Base-by-base conservation (phyloP, 30 jellyfish, hydroid and myxozoan genomes). In the Cassiopea andromeda region DNA sequence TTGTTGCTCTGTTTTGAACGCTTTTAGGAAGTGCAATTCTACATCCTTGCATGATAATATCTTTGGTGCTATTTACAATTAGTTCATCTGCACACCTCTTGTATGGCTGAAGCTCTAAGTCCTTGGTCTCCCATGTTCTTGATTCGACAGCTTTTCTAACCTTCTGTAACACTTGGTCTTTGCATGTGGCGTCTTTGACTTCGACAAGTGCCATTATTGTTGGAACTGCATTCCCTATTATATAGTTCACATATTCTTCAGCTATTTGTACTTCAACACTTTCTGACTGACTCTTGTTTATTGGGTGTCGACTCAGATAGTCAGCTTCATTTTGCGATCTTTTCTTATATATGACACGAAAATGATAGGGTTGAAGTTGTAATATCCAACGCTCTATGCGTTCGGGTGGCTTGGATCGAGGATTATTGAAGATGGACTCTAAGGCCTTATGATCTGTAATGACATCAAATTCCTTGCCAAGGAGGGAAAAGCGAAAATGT, bases 391-490 rank as follows among this genome's bases (percentile, higher is more conserved):
- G 61, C 45, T 72, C 91, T 66, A 83, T 68, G 9, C 84, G 86
- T 5, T 87, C 92, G 13, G 92, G 87, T 70, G 92, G 92, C 85
- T 84, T 84, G 73, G 91, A 82, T 61, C 83, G 60, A 27, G 83
- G 69, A 82, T 82, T 82, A 82, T 68, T 68, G 83, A 64, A 82
- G 91, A 82, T 82, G 16, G 83, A 66, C 91, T 82, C 91, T 43
- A 79, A 60, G 61, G 88, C 82, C 90, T 82, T 66, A 44, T 82
- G 82, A 61, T 66, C 77, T 6, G 84, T 82, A 45, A 82, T 69
- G 60, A 49, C 88, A 70, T 82, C 91, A 82, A 82, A 82, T 82
- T 82, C 91, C 47, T 66, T 61, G 82, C 91, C 91, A 17, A 82
- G 48, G 83, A 82, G 91, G 66, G 64, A 82, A 60, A 70, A 44